Evolutionary conservation across 2,888 invertebrate species (phyloP), one percentile per base, ranked within the genome.

Genomic region (Sinhomidia bicolor): DNA sequence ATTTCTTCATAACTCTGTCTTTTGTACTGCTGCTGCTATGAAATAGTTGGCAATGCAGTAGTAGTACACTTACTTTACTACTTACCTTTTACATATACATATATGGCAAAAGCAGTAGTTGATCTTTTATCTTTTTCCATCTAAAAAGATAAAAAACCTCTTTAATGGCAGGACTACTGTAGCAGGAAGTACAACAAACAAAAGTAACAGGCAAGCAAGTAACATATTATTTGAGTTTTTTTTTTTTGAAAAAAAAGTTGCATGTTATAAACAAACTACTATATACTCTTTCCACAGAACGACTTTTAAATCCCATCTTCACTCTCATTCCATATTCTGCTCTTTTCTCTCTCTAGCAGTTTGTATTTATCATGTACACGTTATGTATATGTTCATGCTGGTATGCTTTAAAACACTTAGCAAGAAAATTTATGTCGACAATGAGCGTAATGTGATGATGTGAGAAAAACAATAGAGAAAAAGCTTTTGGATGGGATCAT

Each of bases 401-500:
- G 23, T 76, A 54, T 78, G 51, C 23, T 32, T 54, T 78, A 78
- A 78, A 78, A 78, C 78, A 78, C 78, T 78, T 78, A 78, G 78
- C 57, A n/a, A 20, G 6, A 57, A 78, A 78, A 78, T 78, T 78
- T 78, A 78, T 57, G 78, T 32, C 78, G 78, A 78, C 78, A 54
- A 57, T 78, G 78, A 78, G 32, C 20, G 57, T 78, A 78, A 78
- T 78, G 78, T 32, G 57, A 78, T 78, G 78, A 57, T 78, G 57
- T 54, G 57, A 57, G 78, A 54, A 57, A 78, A 78, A 78, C 78
- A 78, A 78, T 78, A 78, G 78, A 54, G 78, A 17, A 57, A 78
- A 78, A 78, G 78, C 57, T 78, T 78, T 54, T 57, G 57, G 54
- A 80, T 80, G 32, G 41, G 60, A 80, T 62, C 80, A 80, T 80